Conservation (phyloP, 2,888 invertebrate species). For the Acrocyrtus sp. region DNA sequence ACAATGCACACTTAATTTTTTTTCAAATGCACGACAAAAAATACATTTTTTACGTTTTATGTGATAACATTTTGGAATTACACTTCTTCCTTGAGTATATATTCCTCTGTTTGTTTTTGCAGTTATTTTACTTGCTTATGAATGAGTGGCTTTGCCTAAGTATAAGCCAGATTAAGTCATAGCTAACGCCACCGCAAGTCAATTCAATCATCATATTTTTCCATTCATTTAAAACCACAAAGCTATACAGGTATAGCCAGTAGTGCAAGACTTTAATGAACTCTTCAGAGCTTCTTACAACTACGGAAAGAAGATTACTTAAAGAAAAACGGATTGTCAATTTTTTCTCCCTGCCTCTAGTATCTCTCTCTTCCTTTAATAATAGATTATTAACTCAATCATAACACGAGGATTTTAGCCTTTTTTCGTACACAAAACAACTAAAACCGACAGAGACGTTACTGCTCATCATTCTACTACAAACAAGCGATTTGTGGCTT, state of each 20-base stretch:
- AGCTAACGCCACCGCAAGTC: constrained; percentile 12
- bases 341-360: no score
- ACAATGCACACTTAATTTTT: neutral
- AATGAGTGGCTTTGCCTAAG: no score
- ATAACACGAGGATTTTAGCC: constrained; percentile 39
- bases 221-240: constrained; percentile 4
- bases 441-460: constrained; percentile 26
- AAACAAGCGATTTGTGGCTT: constrained; percentile 33
- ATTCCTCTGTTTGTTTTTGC: no score
- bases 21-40: neutral
- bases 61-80: no score
- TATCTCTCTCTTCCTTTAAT: neutral
- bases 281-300: constrained; percentile 9
- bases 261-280: constrained; percentile 34
- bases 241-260: no score
- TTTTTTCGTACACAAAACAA: no score
- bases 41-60: neutral
- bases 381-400: constrained; percentile 39
- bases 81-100: no score
- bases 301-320: constrained; percentile 27
- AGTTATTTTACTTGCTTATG: no score
- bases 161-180: constrained; percentile 27
- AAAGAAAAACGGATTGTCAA: constrained; percentile 41
- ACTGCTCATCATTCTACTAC: constrained; percentile 2
- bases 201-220: constrained; percentile 16